A percentile compares a stretch with the other conserved stretches of the same genome.
Evolutionary conservation across 2,113 vertebrate genomes (phyloP).

Genomic region (Turdus rufiventris): DNA sequence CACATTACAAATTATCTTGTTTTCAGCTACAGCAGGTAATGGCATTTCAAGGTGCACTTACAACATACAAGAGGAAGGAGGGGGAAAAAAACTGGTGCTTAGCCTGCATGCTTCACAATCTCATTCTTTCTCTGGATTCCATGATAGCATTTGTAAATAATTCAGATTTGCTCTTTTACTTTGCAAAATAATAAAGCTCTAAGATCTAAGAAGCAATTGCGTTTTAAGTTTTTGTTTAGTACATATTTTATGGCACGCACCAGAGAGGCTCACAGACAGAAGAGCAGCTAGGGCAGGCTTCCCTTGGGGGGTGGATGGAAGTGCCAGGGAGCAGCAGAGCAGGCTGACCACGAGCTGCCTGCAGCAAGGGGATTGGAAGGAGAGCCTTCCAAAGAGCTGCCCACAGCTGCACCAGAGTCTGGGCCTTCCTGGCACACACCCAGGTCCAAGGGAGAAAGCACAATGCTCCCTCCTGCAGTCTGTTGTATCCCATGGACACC

Average conservation of each 20-base stretch:
- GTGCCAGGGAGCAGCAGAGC: background rate
- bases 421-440: background rate
- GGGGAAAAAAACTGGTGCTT: background rate
- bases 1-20: conserved; percentile 74
- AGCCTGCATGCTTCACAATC: background rate
- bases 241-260: accelerated
- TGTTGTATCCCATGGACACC: background rate
- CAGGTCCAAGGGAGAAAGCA: accelerated
- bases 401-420: accelerated
- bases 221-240: background rate
- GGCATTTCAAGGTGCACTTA: conserved; percentile 63
- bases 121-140: background rate
- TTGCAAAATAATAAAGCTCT: background rate
- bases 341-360: background rate
- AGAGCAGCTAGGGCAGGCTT: background rate
- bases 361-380: background rate
- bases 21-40: conserved; percentile 59
- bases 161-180: background rate
- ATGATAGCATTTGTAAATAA: background rate
- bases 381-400: background rate
- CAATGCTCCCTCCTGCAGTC: accelerated
- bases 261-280: background rate
- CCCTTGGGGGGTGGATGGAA: accelerated
- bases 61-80: background rate
- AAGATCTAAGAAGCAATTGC: background rate